Base-by-base conservation (phyloP, 2,888 invertebrate genomes). In the Teinopalpus imperialis region DNA sequence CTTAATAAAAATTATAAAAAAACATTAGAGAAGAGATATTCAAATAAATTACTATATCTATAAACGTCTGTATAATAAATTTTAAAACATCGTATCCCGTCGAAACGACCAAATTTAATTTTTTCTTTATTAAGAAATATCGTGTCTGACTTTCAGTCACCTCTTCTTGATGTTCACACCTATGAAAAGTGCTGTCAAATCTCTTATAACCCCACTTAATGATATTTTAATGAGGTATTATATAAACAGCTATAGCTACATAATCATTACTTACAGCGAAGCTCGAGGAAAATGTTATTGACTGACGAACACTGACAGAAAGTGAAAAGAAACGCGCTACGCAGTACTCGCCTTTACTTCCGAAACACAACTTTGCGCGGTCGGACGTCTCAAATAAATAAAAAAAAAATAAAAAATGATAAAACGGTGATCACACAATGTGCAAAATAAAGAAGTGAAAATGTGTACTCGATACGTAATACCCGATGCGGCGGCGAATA, bases 251-350 rank as follows among this genome's bases (percentile, higher is more conserved):
- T 16, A 29, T 13, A 43, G 12, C 45, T 14, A 29, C 26, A 46
- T 40, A 46, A 34, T 29, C 27, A 34, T 35, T 46, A 35, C 9
- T 43, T 43, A 23, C 23, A 29, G 46, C 16, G 32, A 8, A 43
- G 10, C 32, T 30, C 27, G 56, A 58, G 52, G 58, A 63, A 64
- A 64, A 61, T 59, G 58, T 57, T 54, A 53, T 44, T 48, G 49
- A 53, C 48, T 48, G 43, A 30, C 52, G 56, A 59, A 51, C 53
- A 41, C 49, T 51, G 52, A 63, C 61, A 61, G 72, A 86, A 85
- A 86, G 86, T 85, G 83, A 86, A 83, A 83, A 79, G 77, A 62
- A 66, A 69, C 70, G 67, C 55, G 53, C 58, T 53, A 55, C 57
- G 58, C 63, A 55, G 50, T 43, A 59, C 54, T 58, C 64, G 60